These are phyloP conservation scores for Catocala sponsa DNA, from an alignment of 2,888 invertebrate species.

Conservation along the genomic window DNA sequence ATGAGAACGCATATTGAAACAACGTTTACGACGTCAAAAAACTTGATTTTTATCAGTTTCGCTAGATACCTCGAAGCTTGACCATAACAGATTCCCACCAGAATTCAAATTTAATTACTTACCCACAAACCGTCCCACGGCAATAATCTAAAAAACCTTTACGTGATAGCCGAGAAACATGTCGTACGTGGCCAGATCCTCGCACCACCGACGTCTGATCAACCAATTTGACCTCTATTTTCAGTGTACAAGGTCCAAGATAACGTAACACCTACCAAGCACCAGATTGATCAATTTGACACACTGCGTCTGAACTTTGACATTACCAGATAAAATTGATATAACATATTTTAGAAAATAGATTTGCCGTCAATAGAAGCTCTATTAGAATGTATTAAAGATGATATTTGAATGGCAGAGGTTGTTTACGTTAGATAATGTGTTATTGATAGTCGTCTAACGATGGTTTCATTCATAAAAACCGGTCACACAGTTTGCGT, in stretches of 20 bases:
- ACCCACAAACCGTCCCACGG: conserved; percentile 34
- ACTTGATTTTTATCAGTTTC: conserved; percentile 1
- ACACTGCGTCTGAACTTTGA: conserved; percentile 56
- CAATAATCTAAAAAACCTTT: conserved; percentile 25
- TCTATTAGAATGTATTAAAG: conserved; percentile 40
- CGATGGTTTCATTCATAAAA: conserved; percentile 60
- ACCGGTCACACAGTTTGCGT: conserved; percentile 46
- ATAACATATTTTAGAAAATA: conserved; percentile 31
- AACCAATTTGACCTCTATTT: conserved; percentile 48
- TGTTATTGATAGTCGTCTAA: conserved; percentile 51
- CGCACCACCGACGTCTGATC: conserved; percentile 13
- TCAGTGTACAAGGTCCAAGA: conserved; percentile 41
- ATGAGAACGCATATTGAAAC: no score
- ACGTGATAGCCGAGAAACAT: conserved; percentile 27
- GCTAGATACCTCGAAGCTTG: conserved; percentile 5
- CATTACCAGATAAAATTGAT: conserved; percentile 54
- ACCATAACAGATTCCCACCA: conserved; percentile 24
- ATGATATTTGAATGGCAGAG: conserved; percentile 33
- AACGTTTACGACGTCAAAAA: no score
- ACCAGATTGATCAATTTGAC: conserved; percentile 54
- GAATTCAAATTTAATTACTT: conserved; percentile 35
- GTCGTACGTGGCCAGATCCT: conserved; percentile 22
- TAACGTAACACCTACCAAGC: conserved; percentile 19
- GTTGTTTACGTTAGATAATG: conserved; percentile 42
- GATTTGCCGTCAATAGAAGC: conserved; percentile 22